Evolutionary conservation across 2,113 vertebrate genomes (phyloP), one percentile per base, ranked within the genome.

Genomic region (Hylia prasina): DNA sequence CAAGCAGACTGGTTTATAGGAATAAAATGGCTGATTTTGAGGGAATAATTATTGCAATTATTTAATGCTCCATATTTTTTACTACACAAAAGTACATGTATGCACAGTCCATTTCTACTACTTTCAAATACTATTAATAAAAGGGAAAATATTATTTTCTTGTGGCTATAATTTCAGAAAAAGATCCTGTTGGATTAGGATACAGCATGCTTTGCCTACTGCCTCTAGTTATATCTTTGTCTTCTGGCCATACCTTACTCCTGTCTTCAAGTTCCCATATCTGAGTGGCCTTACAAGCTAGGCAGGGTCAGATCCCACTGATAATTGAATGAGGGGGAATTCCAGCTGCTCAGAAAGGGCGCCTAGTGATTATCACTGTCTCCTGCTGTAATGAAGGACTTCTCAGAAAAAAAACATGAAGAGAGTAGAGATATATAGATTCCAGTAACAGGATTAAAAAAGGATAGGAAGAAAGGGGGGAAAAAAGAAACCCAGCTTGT

Each of bases 361-460:
- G 37, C 86, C 90, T 92, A 95, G 85, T 90, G 82, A 93, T 96
- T 94, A 92, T 86, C 82, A 92, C 72, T 89, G 92, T 92, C 94
- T 96, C 81, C 69, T 96, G 82, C 82, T 93, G n/a, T 93, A 95
- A 92, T 92, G 94, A 97, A 92, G 90, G 76, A 78, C 68, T 96
- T 94, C 23, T 90, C 44, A 64, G 85, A 81, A 90, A 94, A 90
- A 80, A 42, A 2, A 2, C 11, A 7, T n/a, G 58, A 71, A 95
- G 92, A 93, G 86, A 71, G 68, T 60, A 60, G 60, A 91, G 72
- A 87, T 88, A 82, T 24, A 85, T 44, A 64, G 47, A 77, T 84
- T 93, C 68, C 56, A 86, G 63, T 66, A 93, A 81, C 31, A 70
- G 81, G 75, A 88, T 92, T 81, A 15, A 86, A 88, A 91, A 87